Evolutionary conservation across 2,797 vertebrate genomes (phyloP).

Genomic region (Limnodromus scolopaceus): DNA sequence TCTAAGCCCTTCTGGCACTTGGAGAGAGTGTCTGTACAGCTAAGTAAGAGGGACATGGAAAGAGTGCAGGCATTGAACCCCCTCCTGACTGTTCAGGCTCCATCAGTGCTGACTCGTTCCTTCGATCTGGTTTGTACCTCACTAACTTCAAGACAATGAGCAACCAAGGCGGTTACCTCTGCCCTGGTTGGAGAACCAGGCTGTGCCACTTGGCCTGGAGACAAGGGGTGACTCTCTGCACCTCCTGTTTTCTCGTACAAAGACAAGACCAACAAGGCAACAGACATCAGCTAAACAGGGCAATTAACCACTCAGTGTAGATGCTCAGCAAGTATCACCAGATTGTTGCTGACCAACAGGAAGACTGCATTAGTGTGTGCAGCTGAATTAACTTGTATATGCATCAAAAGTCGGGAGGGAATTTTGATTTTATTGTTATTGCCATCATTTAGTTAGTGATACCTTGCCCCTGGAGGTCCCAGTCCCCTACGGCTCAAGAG

Average conservation of each 20-base stretch:
- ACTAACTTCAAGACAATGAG: not conserved
- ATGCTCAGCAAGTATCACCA: not conserved
- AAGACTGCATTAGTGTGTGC: not conserved
- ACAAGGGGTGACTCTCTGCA: not conserved
- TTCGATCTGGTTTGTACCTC: not conserved
- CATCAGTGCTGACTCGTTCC: rapidly evolving
- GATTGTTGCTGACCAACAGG: not conserved
- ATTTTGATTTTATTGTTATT: not conserved
- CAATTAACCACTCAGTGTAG: not conserved
- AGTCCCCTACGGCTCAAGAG: not conserved
- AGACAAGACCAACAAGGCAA: not conserved
- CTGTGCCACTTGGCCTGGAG: not conserved
- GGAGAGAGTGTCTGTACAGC: not conserved
- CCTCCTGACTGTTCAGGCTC: not conserved
- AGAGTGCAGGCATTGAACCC: not conserved
- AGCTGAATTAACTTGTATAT: not conserved
- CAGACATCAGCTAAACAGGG: not conserved
- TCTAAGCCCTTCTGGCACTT: not conserved
- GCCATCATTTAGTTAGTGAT: not conserved
- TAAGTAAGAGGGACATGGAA: not conserved
- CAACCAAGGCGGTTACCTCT: not conserved
- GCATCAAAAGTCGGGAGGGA: not conserved
- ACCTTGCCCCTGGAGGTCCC: not conserved
- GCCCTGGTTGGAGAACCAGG: not conserved
- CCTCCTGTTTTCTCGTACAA: not conserved